Base-by-base conservation (phyloP, 2,113 vertebrate species). In the Hippoglossus stenolepis region DNA sequence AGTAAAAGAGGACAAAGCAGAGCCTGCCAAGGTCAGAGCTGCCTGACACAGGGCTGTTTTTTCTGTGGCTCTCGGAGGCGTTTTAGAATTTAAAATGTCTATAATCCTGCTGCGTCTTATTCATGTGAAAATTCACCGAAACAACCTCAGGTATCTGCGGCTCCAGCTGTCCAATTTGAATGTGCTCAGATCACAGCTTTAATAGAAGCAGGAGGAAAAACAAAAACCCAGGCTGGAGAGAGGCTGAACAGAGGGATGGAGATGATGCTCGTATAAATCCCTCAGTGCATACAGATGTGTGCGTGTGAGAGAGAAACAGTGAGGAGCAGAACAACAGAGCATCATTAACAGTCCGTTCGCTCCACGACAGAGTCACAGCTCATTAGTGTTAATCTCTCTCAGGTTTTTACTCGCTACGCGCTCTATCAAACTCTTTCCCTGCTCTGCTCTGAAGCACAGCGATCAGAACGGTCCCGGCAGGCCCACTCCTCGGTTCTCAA, bases 381-480 rank as follows among this genome's bases (percentile, higher is more conserved):
- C 88, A 87, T 92, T 90, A 91, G 62, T 58, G 75, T 62, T 85
- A 77, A 90, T 86, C 85, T 85, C 69, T 77, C 81, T 78, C 83
- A 77, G 73, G 69, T 77, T 77, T 87, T 80, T 15, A 45, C 74
- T 83, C 13, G n/a, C 40, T 1, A 63, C 17, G 65, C 58, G 10
- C 60, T 79, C 83, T 63, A 70, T 77, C 75, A 80, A 85, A 84
- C 76, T 71, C 77, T 64, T 62, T 28, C 85, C 62, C 60, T 38
- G 26, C 57, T 35, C 40, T 62, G 75, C 51, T 74, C 80, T 65
- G 8, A 66, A 73, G 71, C 76, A 62, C 61, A 65, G 65, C 28
- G 18, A 40, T 62, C 73, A 51, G 47, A 20, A 18, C 47, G 63
- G 68, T 67, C 79, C 58, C 74, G 64, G 63, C 66, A 70, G 76